Conservation (phyloP, 92 coral and sea anemone species). For the Epizoanthus rinbou region DNA sequence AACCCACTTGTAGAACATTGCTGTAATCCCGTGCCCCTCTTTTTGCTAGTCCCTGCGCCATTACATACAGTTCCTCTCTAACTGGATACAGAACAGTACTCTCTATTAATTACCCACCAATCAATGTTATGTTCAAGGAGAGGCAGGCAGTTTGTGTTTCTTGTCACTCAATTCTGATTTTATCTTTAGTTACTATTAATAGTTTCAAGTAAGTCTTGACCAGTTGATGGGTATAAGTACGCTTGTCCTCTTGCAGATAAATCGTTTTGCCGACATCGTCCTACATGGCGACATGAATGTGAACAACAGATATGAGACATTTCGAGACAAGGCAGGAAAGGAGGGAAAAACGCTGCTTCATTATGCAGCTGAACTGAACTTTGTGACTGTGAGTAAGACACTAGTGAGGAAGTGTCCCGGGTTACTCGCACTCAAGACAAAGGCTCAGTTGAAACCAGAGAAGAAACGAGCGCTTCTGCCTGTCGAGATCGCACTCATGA, state of each 20-base stretch:
- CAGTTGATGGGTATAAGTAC: background rate
- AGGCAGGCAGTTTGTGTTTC: too few species aligned
- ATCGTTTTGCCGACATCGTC: slow-evolving; percentile 72
- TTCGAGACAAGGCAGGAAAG: slow-evolving; percentile 65
- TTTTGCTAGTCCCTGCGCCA: too few species aligned
- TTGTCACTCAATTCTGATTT: too few species aligned
- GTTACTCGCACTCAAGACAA: slow-evolving; percentile 71
- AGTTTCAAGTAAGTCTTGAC: too few species aligned
- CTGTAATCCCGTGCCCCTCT: background rate
- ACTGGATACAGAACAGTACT: too few species aligned
- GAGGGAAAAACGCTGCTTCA: slow-evolving; percentile 66
- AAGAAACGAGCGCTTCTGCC: slow-evolving; percentile 73
- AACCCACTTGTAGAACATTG: background rate
- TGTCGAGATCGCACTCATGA: slow-evolving; percentile 72
- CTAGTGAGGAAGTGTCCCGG: slow-evolving; percentile 82
- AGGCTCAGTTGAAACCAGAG: slow-evolving; percentile 66
- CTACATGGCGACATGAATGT: slow-evolving; percentile 69
- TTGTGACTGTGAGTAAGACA: slow-evolving; percentile 71
- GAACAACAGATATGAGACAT: slow-evolving; percentile 75
- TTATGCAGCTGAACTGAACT: slow-evolving; percentile 74
- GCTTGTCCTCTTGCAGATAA: slow-evolving; percentile 43
- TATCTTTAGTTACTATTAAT: too few species aligned
- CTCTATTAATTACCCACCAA: too few species aligned
- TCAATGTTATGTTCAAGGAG: too few species aligned
- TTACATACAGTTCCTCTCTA: background rate